These are phyloP conservation scores for Heteractis magnifica DNA, from an alignment of 92 coral and sea anemone species.

Conservation along the genomic window DNA sequence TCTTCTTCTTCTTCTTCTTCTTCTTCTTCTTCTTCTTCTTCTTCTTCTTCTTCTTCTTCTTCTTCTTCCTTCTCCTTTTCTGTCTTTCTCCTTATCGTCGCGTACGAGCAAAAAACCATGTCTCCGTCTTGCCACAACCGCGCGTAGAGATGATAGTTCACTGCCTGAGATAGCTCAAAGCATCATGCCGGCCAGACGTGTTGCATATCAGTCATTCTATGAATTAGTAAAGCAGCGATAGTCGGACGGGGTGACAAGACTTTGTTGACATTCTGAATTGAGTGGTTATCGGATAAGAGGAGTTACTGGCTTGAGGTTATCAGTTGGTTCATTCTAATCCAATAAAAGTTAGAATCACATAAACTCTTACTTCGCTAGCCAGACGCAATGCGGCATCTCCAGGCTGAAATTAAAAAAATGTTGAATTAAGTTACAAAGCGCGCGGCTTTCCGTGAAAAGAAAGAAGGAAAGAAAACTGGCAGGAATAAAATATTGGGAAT, in stretches of 20 bases:
- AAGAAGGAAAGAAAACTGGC: no score
- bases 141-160: background rate
- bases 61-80: background rate
- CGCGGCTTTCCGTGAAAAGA: no score
- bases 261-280: background rate
- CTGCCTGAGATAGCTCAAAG: background rate
- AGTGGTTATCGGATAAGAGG: constrained; percentile 5
- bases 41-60: background rate
- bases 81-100: background rate
- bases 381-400: no score
- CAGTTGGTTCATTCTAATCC: background rate
- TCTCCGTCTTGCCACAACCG: background rate
- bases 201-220: background rate
- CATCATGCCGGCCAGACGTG: background rate
- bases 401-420: no score
- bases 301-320: background rate
- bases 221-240: background rate
- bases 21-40: background rate
- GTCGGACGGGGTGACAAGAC: background rate
- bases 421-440: no score
- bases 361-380: no score
- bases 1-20: background rate
- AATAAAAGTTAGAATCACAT: background rate
- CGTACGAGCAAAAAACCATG: background rate
- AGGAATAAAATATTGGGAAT: no score